phyloP scores from a whole-genome alignment of 2,797 vertebrate species.

The Florisuga fusca region DNA sequence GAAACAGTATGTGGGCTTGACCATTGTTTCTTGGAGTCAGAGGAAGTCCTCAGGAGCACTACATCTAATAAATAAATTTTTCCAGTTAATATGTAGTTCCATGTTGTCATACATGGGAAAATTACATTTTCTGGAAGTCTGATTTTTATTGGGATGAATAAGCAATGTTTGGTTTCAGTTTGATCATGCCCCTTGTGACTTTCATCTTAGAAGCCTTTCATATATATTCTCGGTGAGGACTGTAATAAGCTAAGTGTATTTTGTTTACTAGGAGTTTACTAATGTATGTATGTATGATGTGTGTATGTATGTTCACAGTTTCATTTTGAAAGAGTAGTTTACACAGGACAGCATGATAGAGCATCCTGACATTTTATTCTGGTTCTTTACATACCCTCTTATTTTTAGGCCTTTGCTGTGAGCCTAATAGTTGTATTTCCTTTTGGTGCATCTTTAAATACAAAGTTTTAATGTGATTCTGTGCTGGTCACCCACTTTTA shows the following conservation, averaged over 20 bases:
- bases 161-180: background rate
- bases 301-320: background rate
- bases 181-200: background rate
- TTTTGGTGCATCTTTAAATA: background rate
- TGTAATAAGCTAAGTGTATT: background rate
- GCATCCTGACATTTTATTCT: background rate
- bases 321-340: background rate
- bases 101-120: background rate
- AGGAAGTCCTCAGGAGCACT: background rate
- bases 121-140: background rate
- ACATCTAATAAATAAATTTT: background rate
- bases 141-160: background rate
- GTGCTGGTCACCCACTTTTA: background rate
- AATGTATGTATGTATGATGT: accelerated
- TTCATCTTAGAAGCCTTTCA: background rate
- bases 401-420: background rate
- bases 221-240: background rate
- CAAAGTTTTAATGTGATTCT: background rate
- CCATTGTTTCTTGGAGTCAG: background rate
- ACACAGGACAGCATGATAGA: background rate
- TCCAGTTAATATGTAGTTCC: background rate
- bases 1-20: conserved; percentile 7
- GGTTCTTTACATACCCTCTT: background rate
- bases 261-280: background rate
- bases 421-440: background rate